These are phyloP conservation scores for Apostichopus leukothele DNA, from an alignment of 53 echinoderm and acorn worm genomes.

Conservation along the genomic window DNA sequence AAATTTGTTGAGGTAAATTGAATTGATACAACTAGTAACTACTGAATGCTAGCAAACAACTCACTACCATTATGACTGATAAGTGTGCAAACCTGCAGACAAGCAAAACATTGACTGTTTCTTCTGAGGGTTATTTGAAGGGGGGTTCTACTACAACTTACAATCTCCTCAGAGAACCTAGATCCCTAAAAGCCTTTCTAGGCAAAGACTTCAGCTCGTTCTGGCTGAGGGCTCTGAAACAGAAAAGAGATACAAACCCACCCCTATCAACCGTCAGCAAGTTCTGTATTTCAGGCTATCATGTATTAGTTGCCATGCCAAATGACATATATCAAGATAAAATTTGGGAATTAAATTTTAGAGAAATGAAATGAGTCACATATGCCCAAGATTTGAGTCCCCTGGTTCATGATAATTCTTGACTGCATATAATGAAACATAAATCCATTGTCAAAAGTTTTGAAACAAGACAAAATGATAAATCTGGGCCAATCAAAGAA, in stretches of 20 bases:
- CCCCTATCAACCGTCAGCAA: background rate
- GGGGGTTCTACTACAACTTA: conserved; percentile 15
- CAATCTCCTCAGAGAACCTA: conserved; percentile 33
- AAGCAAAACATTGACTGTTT: background rate
- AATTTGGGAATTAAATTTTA: too few relatives aligned
- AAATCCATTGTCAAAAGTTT: too few relatives aligned
- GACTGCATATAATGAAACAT: too few relatives aligned
- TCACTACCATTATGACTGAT: background rate
- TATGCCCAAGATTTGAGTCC: too few relatives aligned
- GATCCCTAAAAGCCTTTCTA: conserved; percentile 43
- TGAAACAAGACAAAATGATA: too few relatives aligned
- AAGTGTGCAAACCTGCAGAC: background rate
- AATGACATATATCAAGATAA: too few relatives aligned
- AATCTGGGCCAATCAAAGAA: too few relatives aligned
- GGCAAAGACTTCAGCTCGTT: conserved; percentile 27
- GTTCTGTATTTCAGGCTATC: too few relatives aligned
- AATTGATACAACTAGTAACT: background rate
- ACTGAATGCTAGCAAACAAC: background rate
- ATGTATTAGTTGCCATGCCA: too few relatives aligned
- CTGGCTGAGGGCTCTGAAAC: conserved; percentile 40
- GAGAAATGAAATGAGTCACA: too few relatives aligned
- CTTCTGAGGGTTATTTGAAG: background rate
- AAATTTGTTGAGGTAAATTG: background rate
- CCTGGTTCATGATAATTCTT: too few relatives aligned
- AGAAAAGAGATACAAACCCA: conserved; percentile 26